Percentiles rank a stretch among this genome's conserved stretches.
Evolutionary conservation across 2,113 vertebrate species (phyloP).

Genomic region (Copsychus sechellarum): DNA sequence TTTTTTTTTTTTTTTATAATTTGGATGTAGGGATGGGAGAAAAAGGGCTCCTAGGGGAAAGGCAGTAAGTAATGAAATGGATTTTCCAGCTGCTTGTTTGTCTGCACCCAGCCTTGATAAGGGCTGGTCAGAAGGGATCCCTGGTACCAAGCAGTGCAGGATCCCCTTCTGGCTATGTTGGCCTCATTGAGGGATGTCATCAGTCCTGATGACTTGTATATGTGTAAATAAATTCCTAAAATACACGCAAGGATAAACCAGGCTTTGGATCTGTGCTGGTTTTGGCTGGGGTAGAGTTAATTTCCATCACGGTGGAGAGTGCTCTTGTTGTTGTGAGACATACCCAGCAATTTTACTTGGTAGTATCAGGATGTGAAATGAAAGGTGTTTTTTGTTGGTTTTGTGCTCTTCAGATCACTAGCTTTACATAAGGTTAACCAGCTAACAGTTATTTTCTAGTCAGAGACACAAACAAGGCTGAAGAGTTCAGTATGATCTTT

Average conservation of each 20-base stretch:
- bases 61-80: rapidly evolving
- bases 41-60: not conserved
- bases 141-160: not conserved
- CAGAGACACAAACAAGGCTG: not conserved
- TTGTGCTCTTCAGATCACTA: not conserved
- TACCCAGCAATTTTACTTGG: not conserved
- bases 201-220: rapidly evolving
- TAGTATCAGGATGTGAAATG: not conserved
- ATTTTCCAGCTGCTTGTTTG: not conserved
- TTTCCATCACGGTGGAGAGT: not conserved
- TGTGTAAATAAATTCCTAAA: not conserved
- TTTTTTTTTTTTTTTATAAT: too few species aligned
- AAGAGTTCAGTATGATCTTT: not conserved
- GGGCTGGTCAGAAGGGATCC: not conserved
- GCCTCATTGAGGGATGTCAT: not conserved
- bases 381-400: not conserved
- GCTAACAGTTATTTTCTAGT: not conserved
- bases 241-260: not conserved
- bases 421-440: not conserved
- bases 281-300: not conserved
- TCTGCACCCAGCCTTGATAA: not conserved
- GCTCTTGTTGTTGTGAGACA: not conserved
- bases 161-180: not conserved
- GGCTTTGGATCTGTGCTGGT: not conserved
- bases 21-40: not conserved